Evolutionary conservation across 2,888 invertebrate species (phyloP), one percentile per base, ranked within the genome.

Genomic region (Phengaris alcon): DNA sequence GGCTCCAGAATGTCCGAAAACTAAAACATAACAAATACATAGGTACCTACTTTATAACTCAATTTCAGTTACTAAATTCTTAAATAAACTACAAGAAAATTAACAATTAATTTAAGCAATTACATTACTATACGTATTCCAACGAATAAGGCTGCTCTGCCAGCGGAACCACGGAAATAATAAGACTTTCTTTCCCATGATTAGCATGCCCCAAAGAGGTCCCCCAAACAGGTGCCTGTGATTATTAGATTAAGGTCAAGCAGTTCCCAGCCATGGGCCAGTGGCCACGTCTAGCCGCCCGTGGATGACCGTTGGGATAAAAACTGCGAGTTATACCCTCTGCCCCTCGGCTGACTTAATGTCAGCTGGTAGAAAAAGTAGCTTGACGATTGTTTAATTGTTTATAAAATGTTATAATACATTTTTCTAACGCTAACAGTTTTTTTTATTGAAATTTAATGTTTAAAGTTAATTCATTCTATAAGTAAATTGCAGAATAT

Each of bases 171-270:
- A 77, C 79, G 76, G 81, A 81, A 35, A 35, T 35, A 35, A 35
- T 35, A 35, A 82, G 82, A 77, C 77, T 83, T 93, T 93, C 77
- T 83, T 93, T 93, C 92, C 88, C 93, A 93, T 92, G 89, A 88
- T 91, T 88, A 89, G 87, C 88, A 91, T 88, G 87, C 89, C 87
- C 84, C 79, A 85, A 35, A 87, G 88, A 81, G 82, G 79, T 82
- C 85, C 88, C 88, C 84, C 80, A 82, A 84, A 89, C 92, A 93
- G 93, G 93, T 93, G 93, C 81, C 80, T 78, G 81, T 85, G 88
- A 89, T 89, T 88, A 93, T 79, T 81, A 85, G 88, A 89, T 89
- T 88, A 93, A 93, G 93, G 93, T 91, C 90, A 90, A 88, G 88
- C 82, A 85, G 86, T 90, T 91, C 92, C 87, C 92, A 93, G 79